Base-by-base conservation (phyloP, 2,888 invertebrate species). In the Caenorhabditis sp. region DNA sequence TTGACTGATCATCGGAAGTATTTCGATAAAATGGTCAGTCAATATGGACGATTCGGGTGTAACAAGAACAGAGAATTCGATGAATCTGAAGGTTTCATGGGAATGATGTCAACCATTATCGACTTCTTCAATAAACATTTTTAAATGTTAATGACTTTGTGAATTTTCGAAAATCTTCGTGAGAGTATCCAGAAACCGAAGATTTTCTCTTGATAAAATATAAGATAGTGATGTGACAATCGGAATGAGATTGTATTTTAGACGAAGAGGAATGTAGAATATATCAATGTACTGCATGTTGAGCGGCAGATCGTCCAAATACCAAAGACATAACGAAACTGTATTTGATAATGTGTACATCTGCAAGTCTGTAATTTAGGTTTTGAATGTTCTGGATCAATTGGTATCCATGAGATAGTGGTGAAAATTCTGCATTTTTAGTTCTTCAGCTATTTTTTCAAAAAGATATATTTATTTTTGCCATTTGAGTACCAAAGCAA, bases 1-100 rank as follows among this genome's bases (percentile, higher is more conserved):
- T 57, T 72, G 5, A 61, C 61, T 5, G 72, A 72, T 65, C 72
- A 72, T 62, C 58, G 72, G 1, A 72, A 72, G n/a, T 72, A 68
- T 56, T 72, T 72, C 50, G 68, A 60, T 25, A 49, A 60, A 17
- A 72, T 72, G 72, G 68, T 72, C 1, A 17, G 60, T 1, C 72
- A 72, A 27, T 72, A 72, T 56, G 72, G 72, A 23, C 43, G 26
- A 0, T 50, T 61, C 4, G 64, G 68, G 26, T 72, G 72, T 54
- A 26, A 72, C 31, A 10, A 27, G 12, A 65, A 57, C 12, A 61
- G 68, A 17, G 68, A 64, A 10, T 72, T 62, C n/a, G 65, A 67
- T 14, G 72, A 72, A 21, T 63, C 63, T 23, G 54, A 72, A 25
- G 72, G 72, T 25, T 54, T 67, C 23, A 20, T 71, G 60, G 71